Conservation (phyloP, 2,113 vertebrate species). For the Gallinago media region DNA sequence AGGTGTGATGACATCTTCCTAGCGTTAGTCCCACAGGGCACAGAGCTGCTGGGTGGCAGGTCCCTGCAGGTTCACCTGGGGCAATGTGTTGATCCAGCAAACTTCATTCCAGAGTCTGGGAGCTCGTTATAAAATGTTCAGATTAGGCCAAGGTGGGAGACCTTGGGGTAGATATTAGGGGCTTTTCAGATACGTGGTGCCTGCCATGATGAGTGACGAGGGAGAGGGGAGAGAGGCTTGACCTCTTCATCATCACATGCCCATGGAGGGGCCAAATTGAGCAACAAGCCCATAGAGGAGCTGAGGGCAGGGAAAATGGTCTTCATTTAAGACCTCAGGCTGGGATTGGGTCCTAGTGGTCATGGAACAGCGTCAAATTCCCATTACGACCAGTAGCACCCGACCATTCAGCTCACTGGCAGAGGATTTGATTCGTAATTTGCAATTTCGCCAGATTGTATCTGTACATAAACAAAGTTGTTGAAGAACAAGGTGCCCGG, state of each 20-base stretch:
- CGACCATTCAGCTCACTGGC: accelerated
- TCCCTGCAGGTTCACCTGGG: background rate
- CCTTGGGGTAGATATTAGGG: background rate
- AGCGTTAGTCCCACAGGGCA: accelerated
- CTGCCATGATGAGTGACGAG: background rate
- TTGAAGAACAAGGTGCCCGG: background rate
- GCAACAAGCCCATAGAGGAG: background rate
- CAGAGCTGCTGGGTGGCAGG: background rate
- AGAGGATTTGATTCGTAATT: background rate
- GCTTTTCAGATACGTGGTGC: background rate
- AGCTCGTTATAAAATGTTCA: background rate
- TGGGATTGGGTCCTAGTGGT: background rate
- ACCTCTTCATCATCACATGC: background rate
- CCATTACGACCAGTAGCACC: background rate
- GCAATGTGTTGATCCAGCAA: background rate
- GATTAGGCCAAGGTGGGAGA: background rate
- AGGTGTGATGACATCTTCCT: background rate
- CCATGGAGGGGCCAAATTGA: background rate
- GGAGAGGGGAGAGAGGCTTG: background rate
- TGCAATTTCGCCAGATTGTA: background rate
- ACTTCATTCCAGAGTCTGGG: background rate
- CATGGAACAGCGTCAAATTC: background rate
- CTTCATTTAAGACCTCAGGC: background rate
- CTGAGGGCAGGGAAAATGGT: background rate
- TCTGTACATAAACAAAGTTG: background rate